A percentile compares a stretch with the other conserved stretches of the same genome.
Conservation (phyloP, 2,797 vertebrate genomes). For the Champsocephalus esox region DNA sequence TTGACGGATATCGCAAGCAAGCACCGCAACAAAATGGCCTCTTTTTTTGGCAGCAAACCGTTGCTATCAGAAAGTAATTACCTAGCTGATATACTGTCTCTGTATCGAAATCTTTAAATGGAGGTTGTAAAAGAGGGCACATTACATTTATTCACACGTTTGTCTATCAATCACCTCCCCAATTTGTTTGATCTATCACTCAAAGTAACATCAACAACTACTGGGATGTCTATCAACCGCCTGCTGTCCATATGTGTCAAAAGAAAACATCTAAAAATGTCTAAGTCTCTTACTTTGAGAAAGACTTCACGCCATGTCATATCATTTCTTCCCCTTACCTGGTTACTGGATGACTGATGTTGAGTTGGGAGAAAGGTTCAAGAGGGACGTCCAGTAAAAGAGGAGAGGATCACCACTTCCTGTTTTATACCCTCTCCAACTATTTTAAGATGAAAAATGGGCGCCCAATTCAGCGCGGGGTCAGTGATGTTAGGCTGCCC, state of each 20-base stretch:
- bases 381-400: slow-evolving; percentile 45
- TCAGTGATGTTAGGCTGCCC: slow-evolving; percentile 31
- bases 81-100: slow-evolving; percentile 42
- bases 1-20: slow-evolving; percentile 53
- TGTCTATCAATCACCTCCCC: slow-evolving; percentile 2
- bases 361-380: slow-evolving; percentile 17
- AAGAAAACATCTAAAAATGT: neutral
- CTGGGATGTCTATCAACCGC: slow-evolving; percentile 4
- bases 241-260: neutral
- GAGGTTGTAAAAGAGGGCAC: slow-evolving; percentile 28
- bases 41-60: slow-evolving; percentile 23
- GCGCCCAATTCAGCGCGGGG: slow-evolving; percentile 27
- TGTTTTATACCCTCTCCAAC: slow-evolving; percentile 63
- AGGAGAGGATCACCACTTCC: slow-evolving; percentile 37
- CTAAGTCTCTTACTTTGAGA: neutral
- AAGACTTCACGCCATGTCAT: neutral
- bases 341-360: slow-evolving; percentile 4
- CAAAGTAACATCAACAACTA: neutral
- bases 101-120: slow-evolving; percentile 56
- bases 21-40: slow-evolving; percentile 23
- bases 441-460: slow-evolving; percentile 66
- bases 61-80: slow-evolving; percentile 63
- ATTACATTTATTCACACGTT: slow-evolving; percentile 30
- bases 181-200: slow-evolving; percentile 19
- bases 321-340: slow-evolving; percentile 49